A percentile compares a stretch with the other conserved stretches of the same genome.
Conservation (phyloP, 2,888 invertebrate genomes). For the Thymelicus lineola region DNA sequence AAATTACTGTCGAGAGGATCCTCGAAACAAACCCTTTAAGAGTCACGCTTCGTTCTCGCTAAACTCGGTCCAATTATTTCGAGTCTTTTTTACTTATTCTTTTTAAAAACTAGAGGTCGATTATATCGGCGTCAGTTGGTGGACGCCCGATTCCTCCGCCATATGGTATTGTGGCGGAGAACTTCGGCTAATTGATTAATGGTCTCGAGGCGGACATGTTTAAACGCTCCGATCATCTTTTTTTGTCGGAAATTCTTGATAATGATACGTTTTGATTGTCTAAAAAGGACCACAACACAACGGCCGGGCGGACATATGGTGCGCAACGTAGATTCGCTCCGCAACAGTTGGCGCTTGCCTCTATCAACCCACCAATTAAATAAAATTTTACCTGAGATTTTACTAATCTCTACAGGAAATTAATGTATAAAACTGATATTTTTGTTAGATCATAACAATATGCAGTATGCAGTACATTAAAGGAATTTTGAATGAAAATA, state of each 20-base stretch:
- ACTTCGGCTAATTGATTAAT: slow-evolving; percentile 82
- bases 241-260: slow-evolving; percentile 74
- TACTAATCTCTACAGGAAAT: slow-evolving; percentile 15
- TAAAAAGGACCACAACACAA: slow-evolving; percentile 60
- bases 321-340: slow-evolving; percentile 66
- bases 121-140: slow-evolving; percentile 81
- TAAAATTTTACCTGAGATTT: slow-evolving; percentile 38
- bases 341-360: slow-evolving; percentile 48
- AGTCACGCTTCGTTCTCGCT: slow-evolving; percentile 78
- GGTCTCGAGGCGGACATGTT: slow-evolving; percentile 77
- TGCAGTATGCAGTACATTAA: no score
- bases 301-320: slow-evolving; percentile 70
- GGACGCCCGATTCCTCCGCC: slow-evolving; percentile 67
- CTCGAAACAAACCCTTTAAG: slow-evolving; percentile 78
- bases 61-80: slow-evolving; percentile 79
- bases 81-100: slow-evolving; percentile 68
- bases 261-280: slow-evolving; percentile 82
- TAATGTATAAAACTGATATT: no score
- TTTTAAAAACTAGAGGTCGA: slow-evolving; percentile 67
- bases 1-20: slow-evolving; percentile 78
- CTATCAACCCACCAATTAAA: slow-evolving; percentile 15
- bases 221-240: slow-evolving; percentile 74
- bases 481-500: no score
- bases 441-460: no score
- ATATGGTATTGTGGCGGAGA: slow-evolving; percentile 78